Evolutionary conservation across 2,113 vertebrate genomes (phyloP).

Genomic region (Penelope pileata): DNA sequence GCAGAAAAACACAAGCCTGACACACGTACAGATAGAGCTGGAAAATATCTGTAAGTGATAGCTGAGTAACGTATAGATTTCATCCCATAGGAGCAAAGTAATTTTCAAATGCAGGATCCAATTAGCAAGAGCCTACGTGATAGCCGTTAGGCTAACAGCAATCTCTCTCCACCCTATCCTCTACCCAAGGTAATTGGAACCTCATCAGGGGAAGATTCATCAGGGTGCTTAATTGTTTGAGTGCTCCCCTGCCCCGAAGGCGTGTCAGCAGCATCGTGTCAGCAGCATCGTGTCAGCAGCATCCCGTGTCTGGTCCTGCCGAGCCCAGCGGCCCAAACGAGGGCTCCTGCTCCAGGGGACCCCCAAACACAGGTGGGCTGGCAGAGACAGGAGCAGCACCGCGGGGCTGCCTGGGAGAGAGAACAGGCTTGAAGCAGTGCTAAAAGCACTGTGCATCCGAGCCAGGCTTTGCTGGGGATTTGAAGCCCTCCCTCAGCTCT

Average conservation of each 20-base stretch:
- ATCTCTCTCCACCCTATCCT: background rate
- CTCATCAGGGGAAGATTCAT: background rate
- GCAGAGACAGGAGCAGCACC: no score
- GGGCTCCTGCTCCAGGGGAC: no score
- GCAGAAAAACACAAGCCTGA: background rate
- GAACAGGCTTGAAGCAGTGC: no score
- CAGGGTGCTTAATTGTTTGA: background rate
- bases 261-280: no score
- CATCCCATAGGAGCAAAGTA: background rate
- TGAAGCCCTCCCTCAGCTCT: no score
- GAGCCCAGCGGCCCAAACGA: no score
- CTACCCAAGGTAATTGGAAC: background rate
- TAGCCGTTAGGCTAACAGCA: background rate
- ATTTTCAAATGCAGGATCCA: background rate
- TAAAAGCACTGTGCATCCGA: no score
- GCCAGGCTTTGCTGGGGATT: no score
- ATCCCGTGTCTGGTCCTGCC: no score
- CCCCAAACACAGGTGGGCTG: no score
- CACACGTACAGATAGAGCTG: rapidly evolving
- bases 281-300: no score
- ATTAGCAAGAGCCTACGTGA: background rate
- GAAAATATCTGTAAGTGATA: background rate
- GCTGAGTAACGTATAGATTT: background rate
- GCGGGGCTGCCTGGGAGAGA: no score
- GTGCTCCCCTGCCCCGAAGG: background rate